These are phyloP conservation scores for Caenorhabditis imperialis DNA, from an alignment of 2,888 invertebrate species.

Conservation along the genomic window DNA sequence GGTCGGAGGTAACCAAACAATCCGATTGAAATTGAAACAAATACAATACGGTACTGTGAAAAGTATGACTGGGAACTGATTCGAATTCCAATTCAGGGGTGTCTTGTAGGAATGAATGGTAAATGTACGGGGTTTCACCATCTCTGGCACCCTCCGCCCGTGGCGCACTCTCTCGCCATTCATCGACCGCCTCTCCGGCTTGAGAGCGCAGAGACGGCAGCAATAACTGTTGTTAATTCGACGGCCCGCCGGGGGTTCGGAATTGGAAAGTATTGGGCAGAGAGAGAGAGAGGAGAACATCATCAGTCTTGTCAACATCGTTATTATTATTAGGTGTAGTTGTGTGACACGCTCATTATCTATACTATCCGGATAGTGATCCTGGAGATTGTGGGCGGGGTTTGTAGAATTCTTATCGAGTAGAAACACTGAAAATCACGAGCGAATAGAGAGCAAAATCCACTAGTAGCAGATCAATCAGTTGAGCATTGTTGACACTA, in stretches of 20 bases:
- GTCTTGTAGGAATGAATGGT: constrained; percentile 27
- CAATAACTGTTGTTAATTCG: constrained; percentile 29
- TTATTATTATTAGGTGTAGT: too few relatives aligned
- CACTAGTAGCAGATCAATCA: too few relatives aligned
- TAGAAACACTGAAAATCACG: too few relatives aligned
- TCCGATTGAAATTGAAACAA: constrained; percentile 1
- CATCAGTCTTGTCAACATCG: constrained; percentile 38
- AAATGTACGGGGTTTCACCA: constrained; percentile 37
- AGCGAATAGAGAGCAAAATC: too few relatives aligned
- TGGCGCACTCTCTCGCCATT: constrained; percentile 16
- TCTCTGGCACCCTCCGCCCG: constrained; percentile 1
- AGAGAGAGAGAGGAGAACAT: constrained; percentile 1
- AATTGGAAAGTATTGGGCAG: not conserved
- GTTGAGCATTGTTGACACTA: too few relatives aligned
- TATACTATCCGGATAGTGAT: too few relatives aligned
- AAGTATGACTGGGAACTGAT: too few relatives aligned
- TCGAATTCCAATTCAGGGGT: too few relatives aligned
- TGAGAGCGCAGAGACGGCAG: constrained; percentile 9
- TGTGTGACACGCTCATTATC: too few relatives aligned
- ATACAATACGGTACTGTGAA: too few relatives aligned
- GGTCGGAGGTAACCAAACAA: constrained; percentile 30
- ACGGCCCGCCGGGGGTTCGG: not conserved
- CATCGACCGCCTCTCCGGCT: constrained; percentile 4
- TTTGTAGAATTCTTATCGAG: too few relatives aligned
- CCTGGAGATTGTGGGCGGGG: too few relatives aligned